Evolutionary conservation across 2,888 invertebrate species (phyloP), one percentile per base, ranked within the genome.

Genomic region (Gonocerus acuteangulatus): DNA sequence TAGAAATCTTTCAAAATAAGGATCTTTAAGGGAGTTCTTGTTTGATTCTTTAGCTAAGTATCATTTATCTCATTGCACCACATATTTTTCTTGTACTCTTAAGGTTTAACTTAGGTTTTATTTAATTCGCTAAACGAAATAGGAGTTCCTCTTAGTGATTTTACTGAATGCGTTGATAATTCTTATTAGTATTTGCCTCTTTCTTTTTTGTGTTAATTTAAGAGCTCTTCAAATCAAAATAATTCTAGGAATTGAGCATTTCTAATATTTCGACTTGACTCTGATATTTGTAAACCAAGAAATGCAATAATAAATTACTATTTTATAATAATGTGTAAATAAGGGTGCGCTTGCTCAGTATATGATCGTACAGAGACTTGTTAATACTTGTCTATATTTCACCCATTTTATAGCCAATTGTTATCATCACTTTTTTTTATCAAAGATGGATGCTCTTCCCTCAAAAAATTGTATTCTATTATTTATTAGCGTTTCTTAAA

Each of bases 301-400:
- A n/a, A 52, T 52, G 52, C 52, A 52, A 52, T 52, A 52, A 52
- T 52, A 9, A 52, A 49, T 32, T 49, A 49, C 18, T 36, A 13
- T 51, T 27, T 51, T 16, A 36, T 21, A 15, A 52, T 32, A 36
- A 18, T 49, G 19, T 52, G 52, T 52, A 52, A 21, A 52, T 52
- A 52, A 52, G 21, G 39, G 52, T 52, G 52, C 39, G 52, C 52
- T 52, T 52, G 52, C 52, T 52, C 52, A 52, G 34, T 49, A 21
- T 52, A 52, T 39, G 36, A 52, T 42, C 52, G 39, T 34, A 21
- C 36, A 52, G 32, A 51, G 18, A 42, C 52, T 39, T 49, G 27
- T 48, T 48, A 52, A 36, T 52, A 39, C 39, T 39, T 27, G 27
- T 32, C 16, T 34, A 18, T 52, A 52, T 1, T 52, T 52, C 52